These are phyloP conservation scores for Antennarius maculatus DNA, from an alignment of 2,797 vertebrate genomes.

Conservation along the genomic window DNA sequence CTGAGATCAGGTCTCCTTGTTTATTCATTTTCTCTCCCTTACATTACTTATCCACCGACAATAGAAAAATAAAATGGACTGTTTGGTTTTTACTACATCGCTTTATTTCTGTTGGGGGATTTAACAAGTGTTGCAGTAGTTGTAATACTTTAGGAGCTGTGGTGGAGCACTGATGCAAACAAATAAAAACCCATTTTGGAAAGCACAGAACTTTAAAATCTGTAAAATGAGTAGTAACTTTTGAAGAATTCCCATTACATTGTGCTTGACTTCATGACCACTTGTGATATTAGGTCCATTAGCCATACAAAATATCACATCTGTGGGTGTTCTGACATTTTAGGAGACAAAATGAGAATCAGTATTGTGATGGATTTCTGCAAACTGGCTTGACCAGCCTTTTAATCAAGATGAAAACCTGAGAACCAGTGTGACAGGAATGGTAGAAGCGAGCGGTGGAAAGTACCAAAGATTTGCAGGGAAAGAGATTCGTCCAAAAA, in stretches of 20 bases:
- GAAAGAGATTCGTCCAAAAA: background rate
- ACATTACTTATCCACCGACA: conserved; percentile 7
- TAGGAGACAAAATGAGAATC: background rate
- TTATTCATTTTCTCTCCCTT: conserved; percentile 2
- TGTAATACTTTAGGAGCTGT: conserved; percentile 5
- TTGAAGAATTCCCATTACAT: too few relatives aligned
- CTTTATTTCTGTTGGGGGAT: conserved; percentile 19
- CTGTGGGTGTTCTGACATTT: background rate
- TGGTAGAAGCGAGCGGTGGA: conserved; percentile 31
- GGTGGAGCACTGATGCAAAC: conserved; percentile 20
- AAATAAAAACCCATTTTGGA: conserved; percentile 8
- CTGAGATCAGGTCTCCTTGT: background rate
- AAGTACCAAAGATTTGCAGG: conserved; percentile 64
- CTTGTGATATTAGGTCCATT: background rate
- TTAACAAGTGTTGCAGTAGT: conserved; percentile 14
- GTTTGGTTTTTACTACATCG: background rate
- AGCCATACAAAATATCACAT: background rate
- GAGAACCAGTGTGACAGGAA: background rate
- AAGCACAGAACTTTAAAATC: background rate
- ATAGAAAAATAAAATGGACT: background rate
- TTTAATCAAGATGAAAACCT: conserved; percentile 13
- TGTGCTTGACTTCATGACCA: too few relatives aligned
- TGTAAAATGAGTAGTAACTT: background rate
- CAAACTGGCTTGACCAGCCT: background rate
- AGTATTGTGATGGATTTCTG: background rate